Evolutionary conservation across 1,140 invertebrate genomes (phyloP), one percentile per base, ranked within the genome.

Genomic region (Asbolus verrucosus): DNA sequence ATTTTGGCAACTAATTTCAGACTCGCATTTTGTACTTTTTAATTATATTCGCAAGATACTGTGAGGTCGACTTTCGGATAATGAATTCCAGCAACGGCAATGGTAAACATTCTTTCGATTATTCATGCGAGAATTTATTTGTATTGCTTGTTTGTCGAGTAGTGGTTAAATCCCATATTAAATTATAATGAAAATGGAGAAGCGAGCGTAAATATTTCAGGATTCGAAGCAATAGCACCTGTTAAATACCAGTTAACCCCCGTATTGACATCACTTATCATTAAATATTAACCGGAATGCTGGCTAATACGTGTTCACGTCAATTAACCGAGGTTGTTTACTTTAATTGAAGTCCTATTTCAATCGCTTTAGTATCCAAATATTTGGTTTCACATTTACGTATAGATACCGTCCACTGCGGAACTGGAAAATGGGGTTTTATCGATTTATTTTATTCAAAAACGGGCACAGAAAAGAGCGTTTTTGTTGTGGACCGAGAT

Each of bases 261-360:
- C 46, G 73, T 69, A 75, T 75, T 75, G 74, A 72, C 73, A 75
- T 77, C 75, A 73, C 72, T 77, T 77, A 75, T 71, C 74, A 74
- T 77, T 77, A 77, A 77, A 77, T 77, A 77, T 77, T 75, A 75
- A 77, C 74, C 72, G 68, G 41, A 46, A 69, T 71, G 33, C 59
- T 59, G 69, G 66, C 63, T 72, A 77, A 77, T 77, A 73, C 75
- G 71, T 73, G 73, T 73, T 73, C 70, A 70, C 75, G 72, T 75
- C 73, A 75, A 76, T 76, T 76, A 76, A 73, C 73, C 67, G 63
- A 65, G 70, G 73, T 72, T 75, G 72, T 76, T 76, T 73, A 73
- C 69, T 76, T 76, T 76, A 76, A 76, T 76, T 75, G 73, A 43
- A 67, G 27, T 61, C 65, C 69, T 75, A 76, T 75, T 75, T 76